phyloP scores from a whole-genome alignment of 2,888 invertebrate species.

The Geophilus truncorum region DNA sequence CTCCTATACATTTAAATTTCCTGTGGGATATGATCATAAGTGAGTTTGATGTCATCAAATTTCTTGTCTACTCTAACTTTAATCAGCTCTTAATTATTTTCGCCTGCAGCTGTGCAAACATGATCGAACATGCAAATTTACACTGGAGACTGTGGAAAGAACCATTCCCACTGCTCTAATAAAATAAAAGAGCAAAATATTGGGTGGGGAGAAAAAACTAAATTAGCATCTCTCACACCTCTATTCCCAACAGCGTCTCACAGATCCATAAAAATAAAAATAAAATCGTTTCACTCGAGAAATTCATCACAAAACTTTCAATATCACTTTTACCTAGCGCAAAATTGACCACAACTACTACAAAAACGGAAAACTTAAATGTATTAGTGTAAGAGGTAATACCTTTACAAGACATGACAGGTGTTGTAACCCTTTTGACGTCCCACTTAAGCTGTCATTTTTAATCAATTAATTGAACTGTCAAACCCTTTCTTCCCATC shows the following conservation, averaged over 20 bases:
- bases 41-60: slow-evolving; percentile 17
- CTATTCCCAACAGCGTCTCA: background rate
- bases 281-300: background rate
- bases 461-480: background rate
- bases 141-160: background rate
- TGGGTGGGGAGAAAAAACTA: background rate
- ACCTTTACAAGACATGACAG: slow-evolving; percentile 1
- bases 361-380: background rate
- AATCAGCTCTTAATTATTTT: slow-evolving; percentile 27
- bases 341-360: background rate
- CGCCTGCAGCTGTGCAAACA: slow-evolving; percentile 25
- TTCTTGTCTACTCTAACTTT: slow-evolving; percentile 10
- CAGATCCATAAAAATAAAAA: background rate
- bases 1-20: background rate
- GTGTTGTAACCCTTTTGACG: slow-evolving; percentile 10
- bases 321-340: too few species aligned
- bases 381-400: background rate
- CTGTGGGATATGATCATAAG: background rate
- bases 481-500: background rate
- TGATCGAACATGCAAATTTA: slow-evolving; percentile 19
- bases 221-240: background rate
- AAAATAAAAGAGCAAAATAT: background rate
- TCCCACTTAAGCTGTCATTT: slow-evolving; percentile 4
- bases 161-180: background rate
- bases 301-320: background rate